Conservation (phyloP, 1,140 invertebrate genomes). For the Carcinoscorpius rotundicauda region DNA sequence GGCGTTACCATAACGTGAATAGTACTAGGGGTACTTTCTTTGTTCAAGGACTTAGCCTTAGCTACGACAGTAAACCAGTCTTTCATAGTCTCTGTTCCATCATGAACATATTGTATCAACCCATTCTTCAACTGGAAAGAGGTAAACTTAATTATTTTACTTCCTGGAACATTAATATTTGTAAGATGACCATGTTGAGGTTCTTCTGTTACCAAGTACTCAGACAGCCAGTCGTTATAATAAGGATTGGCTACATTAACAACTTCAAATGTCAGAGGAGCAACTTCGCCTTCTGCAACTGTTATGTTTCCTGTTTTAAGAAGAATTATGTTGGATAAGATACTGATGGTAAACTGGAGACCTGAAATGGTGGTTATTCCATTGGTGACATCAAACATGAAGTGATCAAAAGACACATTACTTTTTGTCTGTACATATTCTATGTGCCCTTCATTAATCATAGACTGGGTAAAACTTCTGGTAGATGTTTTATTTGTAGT, state of each 20-base stretch:
- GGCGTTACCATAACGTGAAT: conserved; percentile 35
- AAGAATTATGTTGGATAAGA: conserved; percentile 32
- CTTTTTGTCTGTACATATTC: conserved; percentile 57
- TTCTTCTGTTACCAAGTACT: conserved; percentile 56
- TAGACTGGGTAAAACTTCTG: conserved; percentile 61
- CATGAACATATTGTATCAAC: conserved; percentile 42
- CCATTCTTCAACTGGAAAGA: conserved; percentile 15
- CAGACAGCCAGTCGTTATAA: conserved; percentile 56
- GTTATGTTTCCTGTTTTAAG: conserved; percentile 30
- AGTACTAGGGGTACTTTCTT: conserved; percentile 28
- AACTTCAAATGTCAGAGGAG: conserved; percentile 26
- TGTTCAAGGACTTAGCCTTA: conserved; percentile 42
- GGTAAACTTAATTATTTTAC: conserved; percentile 12
- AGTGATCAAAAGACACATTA: conserved; percentile 64
- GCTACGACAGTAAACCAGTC: conserved; percentile 65
- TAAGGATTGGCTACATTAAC: conserved; percentile 43
- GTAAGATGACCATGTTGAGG: conserved; percentile 50
- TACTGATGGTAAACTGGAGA: conserved; percentile 36
- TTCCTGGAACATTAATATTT: conserved; percentile 13
- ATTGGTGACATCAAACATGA: conserved; percentile 79
- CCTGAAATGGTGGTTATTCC: conserved; percentile 46
- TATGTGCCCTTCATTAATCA: conserved; percentile 63
- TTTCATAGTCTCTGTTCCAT: conserved; percentile 64
- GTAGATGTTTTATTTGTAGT: conserved; percentile 14
- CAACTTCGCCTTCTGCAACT: conserved; percentile 32